phyloP scores from a whole-genome alignment of 2,113 vertebrate genomes.

The Chrysochloris asiatica region DNA sequence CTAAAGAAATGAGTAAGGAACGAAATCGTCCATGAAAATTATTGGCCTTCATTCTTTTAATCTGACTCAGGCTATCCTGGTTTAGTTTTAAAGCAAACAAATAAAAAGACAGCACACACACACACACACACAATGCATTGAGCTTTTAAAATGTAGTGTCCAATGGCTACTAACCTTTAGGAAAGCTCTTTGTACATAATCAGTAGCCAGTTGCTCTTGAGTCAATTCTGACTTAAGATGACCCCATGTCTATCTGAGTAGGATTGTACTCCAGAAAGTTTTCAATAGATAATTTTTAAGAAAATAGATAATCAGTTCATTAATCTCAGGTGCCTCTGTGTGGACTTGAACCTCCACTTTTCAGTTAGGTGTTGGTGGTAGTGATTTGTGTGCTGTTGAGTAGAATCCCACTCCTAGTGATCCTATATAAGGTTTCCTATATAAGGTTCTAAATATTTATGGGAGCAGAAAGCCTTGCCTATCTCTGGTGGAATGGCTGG shows the following conservation, averaged over 20 bases:
- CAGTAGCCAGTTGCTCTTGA: neutral
- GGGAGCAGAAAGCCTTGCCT: too few relatives aligned
- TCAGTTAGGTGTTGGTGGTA: neutral
- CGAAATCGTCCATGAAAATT: neutral
- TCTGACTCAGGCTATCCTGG: neutral
- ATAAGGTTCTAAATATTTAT: too few relatives aligned
- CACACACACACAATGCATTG: too few relatives aligned
- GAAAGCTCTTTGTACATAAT: neutral
- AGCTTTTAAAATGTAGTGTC: neutral
- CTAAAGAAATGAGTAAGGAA: neutral
- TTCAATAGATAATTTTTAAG: neutral
- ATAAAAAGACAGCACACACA: neutral
- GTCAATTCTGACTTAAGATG: neutral
- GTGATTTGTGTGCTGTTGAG: too few relatives aligned
- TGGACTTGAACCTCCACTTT: neutral
- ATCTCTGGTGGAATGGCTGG: too few relatives aligned
- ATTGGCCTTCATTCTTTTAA: neutral
- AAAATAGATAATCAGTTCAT: neutral
- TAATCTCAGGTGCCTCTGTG: neutral
- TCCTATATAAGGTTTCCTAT: too few relatives aligned
- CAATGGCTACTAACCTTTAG: neutral
- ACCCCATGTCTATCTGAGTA: neutral
- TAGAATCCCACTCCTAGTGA: too few relatives aligned
- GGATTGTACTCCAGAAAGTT: neutral
- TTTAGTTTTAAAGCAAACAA: too few relatives aligned